These are phyloP conservation scores for Holothuria leucospilota DNA, from an alignment of 53 echinoderm and acorn worm genomes.

Conservation along the genomic window DNA sequence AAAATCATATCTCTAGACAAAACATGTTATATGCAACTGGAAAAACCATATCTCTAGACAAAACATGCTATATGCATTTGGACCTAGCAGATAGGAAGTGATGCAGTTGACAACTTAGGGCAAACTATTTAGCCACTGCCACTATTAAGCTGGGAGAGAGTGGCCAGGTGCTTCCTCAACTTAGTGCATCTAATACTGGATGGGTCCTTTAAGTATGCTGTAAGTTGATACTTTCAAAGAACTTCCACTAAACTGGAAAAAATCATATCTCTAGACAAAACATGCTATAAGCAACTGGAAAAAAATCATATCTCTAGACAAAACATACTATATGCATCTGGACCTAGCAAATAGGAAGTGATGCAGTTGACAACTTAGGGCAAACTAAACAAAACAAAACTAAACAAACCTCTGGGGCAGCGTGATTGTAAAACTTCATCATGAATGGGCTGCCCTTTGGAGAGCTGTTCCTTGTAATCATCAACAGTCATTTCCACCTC, in stretches of 20 bases:
- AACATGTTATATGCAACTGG: too few species aligned
- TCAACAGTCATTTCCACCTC: constrained; percentile 47
- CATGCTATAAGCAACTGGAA: constrained; percentile 41
- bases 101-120: too few species aligned
- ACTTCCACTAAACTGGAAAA: too few species aligned
- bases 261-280: too few species aligned
- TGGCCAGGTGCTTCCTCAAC: constrained; percentile 60
- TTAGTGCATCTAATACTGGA: constrained; percentile 62
- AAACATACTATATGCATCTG: neutral
- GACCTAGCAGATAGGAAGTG: too few species aligned
- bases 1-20: too few species aligned
- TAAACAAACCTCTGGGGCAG: constrained; percentile 30
- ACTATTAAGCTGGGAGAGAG: constrained; percentile 45
- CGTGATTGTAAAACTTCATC: neutral
- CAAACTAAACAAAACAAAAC: too few species aligned
- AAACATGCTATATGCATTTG: too few species aligned
- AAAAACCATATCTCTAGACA: too few species aligned
- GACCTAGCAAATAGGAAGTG: constrained; percentile 42
- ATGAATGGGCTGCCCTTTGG: neutral
- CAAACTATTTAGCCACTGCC: too few species aligned
- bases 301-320: constrained; percentile 40
- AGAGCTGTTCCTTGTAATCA: constrained; percentile 14
- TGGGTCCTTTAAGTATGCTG: constrained; percentile 45
- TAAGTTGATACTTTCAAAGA: neutral
- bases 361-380: constrained; percentile 2